phyloP scores from a whole-genome alignment of 2,888 invertebrate species.

The Pomacea canaliculata region DNA sequence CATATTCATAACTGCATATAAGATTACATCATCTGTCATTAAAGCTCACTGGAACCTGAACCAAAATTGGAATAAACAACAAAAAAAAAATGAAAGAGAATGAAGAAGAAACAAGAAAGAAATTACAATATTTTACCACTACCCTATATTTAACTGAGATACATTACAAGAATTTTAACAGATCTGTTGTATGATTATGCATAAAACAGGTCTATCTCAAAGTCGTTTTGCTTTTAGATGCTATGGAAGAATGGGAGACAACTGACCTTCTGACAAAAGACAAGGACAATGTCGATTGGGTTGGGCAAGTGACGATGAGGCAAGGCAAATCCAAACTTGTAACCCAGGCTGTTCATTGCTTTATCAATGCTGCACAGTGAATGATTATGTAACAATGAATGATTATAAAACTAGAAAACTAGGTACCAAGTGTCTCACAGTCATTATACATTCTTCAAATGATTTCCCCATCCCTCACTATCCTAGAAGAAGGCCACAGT shows the following conservation, averaged over 20 bases:
- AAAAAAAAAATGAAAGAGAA: background rate
- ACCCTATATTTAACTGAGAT: too few relatives aligned
- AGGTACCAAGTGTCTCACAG: too few relatives aligned
- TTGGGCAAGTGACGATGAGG: conserved; percentile 66
- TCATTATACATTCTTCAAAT: too few relatives aligned
- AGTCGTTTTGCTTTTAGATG: background rate
- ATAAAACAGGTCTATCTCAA: background rate
- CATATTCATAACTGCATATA: background rate
- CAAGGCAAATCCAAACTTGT: conserved; percentile 68
- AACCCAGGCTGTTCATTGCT: conserved; percentile 68
- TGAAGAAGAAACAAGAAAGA: background rate
- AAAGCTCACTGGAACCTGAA: background rate
- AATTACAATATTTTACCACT: too few relatives aligned
- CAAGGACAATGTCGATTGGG: conserved; percentile 68
- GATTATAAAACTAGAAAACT: too few relatives aligned
- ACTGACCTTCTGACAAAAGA: conserved; percentile 66
- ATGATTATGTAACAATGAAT: background rate
- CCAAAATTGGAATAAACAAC: background rate
- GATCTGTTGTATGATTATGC: too few relatives aligned
- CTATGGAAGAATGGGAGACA: background rate
- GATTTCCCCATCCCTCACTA: too few relatives aligned
- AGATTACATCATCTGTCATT: too few relatives aligned
- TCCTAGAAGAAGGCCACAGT: too few relatives aligned
- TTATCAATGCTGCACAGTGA: conserved; percentile 68
- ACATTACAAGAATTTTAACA: too few relatives aligned